Percentiles rank a stretch among this genome's conserved stretches.
These are phyloP conservation scores for Callospermophilus lateralis DNA, from an alignment of 2,113 vertebrate genomes.

Conservation along the genomic window DNA sequence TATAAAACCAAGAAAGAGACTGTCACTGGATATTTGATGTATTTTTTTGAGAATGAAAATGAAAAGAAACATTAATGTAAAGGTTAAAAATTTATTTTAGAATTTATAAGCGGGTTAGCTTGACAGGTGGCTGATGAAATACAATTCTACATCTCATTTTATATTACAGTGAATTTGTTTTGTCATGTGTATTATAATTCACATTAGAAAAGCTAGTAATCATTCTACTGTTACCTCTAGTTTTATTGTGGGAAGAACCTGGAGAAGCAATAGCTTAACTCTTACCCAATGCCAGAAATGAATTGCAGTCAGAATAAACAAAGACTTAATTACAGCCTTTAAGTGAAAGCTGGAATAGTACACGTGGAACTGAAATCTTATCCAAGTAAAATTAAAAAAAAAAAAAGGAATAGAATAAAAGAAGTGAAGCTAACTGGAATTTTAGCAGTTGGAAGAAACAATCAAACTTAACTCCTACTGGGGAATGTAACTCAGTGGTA, in stretches of 20 bases:
- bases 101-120: conserved; percentile 57
- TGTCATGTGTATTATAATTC: conserved; percentile 73
- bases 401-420: background rate
- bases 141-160: conserved; percentile 63
- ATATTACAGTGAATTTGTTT: conserved; percentile 78
- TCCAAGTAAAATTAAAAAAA: conserved; percentile 44
- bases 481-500: no score
- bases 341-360: conserved; percentile 19
- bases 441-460: conserved; percentile 28
- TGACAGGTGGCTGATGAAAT: conserved; percentile 73
- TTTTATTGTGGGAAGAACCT: conserved; percentile 58
- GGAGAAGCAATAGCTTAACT: conserved; percentile 38
- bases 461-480: background rate
- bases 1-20: conserved; percentile 22
- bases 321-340: conserved; percentile 78
- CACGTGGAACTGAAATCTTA: conserved; percentile 60
- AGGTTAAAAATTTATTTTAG: conserved; percentile 65
- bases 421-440: background rate
- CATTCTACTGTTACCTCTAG: conserved; percentile 52
- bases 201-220: conserved; percentile 74
- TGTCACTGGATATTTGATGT: background rate
- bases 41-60: conserved; percentile 58
- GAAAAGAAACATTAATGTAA: conserved; percentile 60
- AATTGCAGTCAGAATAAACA: conserved; percentile 69
- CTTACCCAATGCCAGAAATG: conserved; percentile 60